These are phyloP conservation scores for Dryocosmus kuriphilus DNA, from an alignment of 2,888 invertebrate species.

Conservation along the genomic window DNA sequence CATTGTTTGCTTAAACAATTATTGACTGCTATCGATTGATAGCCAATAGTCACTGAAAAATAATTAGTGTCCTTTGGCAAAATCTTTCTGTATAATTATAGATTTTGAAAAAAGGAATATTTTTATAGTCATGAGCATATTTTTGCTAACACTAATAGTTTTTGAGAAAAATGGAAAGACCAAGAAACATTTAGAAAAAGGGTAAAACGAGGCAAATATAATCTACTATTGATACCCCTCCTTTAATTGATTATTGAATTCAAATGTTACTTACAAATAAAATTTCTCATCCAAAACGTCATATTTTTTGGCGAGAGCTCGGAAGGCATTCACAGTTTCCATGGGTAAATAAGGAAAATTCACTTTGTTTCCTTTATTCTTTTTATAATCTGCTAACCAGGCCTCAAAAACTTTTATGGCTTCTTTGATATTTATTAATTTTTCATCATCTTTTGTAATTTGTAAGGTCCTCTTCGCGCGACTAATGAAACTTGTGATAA, in stretches of 20 bases:
- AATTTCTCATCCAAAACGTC: conserved; percentile 77
- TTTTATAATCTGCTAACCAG: conserved; percentile 86
- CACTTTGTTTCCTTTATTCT: conserved; percentile 82
- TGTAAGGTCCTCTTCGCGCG: conserved; percentile 80
- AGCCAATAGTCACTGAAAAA: no score
- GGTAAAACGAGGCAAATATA: no score
- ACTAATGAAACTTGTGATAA: conserved; percentile 81
- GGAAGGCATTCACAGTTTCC: conserved; percentile 80
- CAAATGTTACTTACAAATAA: conserved; percentile 57
- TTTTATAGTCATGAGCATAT: no score
- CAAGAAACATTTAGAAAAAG: no score
- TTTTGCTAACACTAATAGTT: no score
- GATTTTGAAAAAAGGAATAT: no score
- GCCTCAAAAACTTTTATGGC: conserved; percentile 84
- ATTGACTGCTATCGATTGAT: no score
- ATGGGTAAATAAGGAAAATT: conserved; percentile 85
- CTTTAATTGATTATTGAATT: background rate
- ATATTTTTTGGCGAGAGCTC: conserved; percentile 79
- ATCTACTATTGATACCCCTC: no score
- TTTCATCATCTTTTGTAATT: conserved; percentile 86
- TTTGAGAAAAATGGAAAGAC: no score
- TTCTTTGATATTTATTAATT: conserved; percentile 84
- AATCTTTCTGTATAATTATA: no score
- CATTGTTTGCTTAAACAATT: no score
- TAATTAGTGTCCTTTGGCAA: no score